Conservation (phyloP, 2,888 invertebrate genomes). For the Cabera pusaria region DNA sequence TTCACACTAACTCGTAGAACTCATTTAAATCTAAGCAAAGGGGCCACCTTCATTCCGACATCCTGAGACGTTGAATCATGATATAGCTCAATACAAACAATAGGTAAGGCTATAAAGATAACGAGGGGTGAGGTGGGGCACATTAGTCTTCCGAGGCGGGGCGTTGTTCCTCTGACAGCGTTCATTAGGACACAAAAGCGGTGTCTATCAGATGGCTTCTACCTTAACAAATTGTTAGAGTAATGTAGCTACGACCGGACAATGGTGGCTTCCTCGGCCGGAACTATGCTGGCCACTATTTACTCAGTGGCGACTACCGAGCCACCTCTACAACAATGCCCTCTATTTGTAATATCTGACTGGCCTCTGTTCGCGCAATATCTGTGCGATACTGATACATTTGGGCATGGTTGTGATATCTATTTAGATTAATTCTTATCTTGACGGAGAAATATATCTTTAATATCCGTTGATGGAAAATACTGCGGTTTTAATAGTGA, state of each 20-base stretch:
- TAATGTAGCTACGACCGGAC: slow-evolving; percentile 58
- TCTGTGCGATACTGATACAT: no score
- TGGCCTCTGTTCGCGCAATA: slow-evolving; percentile 8
- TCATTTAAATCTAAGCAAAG: slow-evolving; percentile 20
- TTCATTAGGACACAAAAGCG: slow-evolving; percentile 75
- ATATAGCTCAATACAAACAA: slow-evolving; percentile 61
- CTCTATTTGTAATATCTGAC: slow-evolving; percentile 27
- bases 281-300: slow-evolving; percentile 41
- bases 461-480: no score
- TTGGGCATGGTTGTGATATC: no score
- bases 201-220: slow-evolving; percentile 72
- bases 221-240: slow-evolving; percentile 66
- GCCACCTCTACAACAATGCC: slow-evolving; percentile 31
- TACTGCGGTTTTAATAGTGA: no score
- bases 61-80: slow-evolving; percentile 46
- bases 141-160: slow-evolving; percentile 62
- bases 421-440: no score
- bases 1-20: slow-evolving; percentile 21
- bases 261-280: slow-evolving; percentile 42
- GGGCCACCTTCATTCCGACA: slow-evolving; percentile 21
- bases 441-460: no score
- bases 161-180: slow-evolving; percentile 71
- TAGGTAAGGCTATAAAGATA: slow-evolving; percentile 60
- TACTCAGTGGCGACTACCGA: slow-evolving; percentile 30
- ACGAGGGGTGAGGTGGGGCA: slow-evolving; percentile 62